Percentiles rank a stretch among this genome's conserved stretches.
Conservation (phyloP, 1,140 invertebrate genomes). For the Saxidomus purpurata region DNA sequence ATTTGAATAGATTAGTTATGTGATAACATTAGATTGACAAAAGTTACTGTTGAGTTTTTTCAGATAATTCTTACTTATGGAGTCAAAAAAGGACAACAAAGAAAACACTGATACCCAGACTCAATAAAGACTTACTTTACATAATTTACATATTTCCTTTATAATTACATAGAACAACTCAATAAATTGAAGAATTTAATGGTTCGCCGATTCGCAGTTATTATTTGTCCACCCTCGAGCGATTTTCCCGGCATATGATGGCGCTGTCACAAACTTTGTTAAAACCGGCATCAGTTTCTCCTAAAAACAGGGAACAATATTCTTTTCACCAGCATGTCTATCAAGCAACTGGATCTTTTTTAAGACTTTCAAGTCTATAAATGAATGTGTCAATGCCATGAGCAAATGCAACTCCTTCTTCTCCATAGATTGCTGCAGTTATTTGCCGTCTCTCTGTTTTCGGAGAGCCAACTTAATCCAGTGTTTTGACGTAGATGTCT, state of each 20-base stretch:
- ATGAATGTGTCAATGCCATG: neutral
- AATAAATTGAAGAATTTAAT: too few species aligned
- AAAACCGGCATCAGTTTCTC: neutral
- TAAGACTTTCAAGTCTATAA: neutral
- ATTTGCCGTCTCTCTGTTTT: neutral
- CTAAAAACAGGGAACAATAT: neutral
- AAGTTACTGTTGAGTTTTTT: too few species aligned
- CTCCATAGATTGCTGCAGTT: neutral
- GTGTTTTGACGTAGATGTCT: neutral
- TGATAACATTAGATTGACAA: too few species aligned
- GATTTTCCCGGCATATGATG: neutral
- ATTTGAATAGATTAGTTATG: neutral
- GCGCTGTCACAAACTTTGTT: neutral
- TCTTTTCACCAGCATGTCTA: neutral
- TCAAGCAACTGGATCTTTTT: too few species aligned
- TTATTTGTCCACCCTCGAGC: neutral
- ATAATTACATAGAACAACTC: too few species aligned
- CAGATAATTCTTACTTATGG: too few species aligned
- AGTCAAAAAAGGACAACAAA: too few species aligned
- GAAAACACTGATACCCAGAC: too few species aligned
- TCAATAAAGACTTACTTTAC: too few species aligned
- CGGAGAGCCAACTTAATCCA: neutral
- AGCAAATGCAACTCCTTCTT: neutral
- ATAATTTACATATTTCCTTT: too few species aligned
- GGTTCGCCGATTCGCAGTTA: too few species aligned